Percentiles rank a stretch among this genome's conserved stretches.
phyloP scores from a whole-genome alignment of 2,113 vertebrate genomes.

The Tamias sibiricus region DNA sequence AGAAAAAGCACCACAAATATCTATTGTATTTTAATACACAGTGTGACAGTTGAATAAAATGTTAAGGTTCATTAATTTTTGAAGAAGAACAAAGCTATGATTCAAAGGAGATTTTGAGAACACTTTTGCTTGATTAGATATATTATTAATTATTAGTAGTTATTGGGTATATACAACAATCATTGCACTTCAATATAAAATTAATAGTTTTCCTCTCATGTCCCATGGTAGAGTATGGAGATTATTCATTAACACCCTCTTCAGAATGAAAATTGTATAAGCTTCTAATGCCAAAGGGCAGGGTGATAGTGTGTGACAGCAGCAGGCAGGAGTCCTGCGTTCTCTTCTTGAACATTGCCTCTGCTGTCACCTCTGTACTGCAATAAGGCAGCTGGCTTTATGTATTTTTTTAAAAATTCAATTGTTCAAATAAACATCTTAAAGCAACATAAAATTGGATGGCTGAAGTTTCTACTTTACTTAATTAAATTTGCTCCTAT shows the following conservation, averaged over 20 bases:
- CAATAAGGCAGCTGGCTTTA: neutral
- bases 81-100: neutral
- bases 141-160: neutral
- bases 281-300: neutral
- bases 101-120: conserved; percentile 46
- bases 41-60: neutral
- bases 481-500: neutral
- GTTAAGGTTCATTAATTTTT: conserved; percentile 7
- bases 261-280: neutral
- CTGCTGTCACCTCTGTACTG: neutral
- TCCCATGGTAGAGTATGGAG: neutral
- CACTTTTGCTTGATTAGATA: neutral
- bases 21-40: conserved; percentile 26
- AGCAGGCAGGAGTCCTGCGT: neutral
- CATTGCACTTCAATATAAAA: neutral
- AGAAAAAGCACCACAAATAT: neutral
- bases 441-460: neutral
- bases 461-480: neutral
- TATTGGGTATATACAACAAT: neutral
- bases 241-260: neutral
- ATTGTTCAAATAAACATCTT: neutral
- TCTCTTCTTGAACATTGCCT: neutral
- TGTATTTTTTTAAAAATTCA: neutral
- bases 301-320: neutral
- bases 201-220: neutral